Base-by-base conservation (phyloP, 2,113 vertebrate genomes). In the Heloderma charlesbogerti region DNA sequence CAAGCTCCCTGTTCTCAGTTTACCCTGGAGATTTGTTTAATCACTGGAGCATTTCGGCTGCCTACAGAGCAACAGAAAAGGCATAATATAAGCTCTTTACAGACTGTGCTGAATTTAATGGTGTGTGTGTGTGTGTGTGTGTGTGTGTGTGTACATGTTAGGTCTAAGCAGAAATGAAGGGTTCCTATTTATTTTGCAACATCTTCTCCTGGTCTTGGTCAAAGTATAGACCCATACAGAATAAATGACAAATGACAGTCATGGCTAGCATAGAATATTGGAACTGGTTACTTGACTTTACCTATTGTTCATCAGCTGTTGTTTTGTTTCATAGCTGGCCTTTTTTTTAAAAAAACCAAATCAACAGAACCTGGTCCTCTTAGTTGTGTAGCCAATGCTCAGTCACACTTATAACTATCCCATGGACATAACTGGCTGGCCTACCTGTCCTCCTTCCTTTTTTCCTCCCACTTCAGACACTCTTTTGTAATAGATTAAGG, bases 151-250 rank as follows among this genome's bases (percentile, higher is more conserved):
- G 31, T 74, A 34, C 57, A 34, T 83, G 82, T 63, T 43, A 89
- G 93, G 69, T 94, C 84, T 71, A 90, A 94, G 94, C 12, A 54
- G 48, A 90, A 89, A 92, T 95, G 94, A 96, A 67, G 43, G 6
- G 7, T 34, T 69, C 75, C 13, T 48, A 45, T 88, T 48, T 67
- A 81, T 40, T 40, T 79, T 80, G 45, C 31, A 34, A 51, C 31
- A 67, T 40, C 31, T 29, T 78, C 27, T 43, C 27, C 25, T 83
- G 51, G 51, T 25, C 18, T 54, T 18, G 43, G 45, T 88, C 45
- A 82, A 40, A 89, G 34, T 54, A 79, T 37, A 31, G 78, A 25
- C 25, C 2, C 15, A 51, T 37, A 75, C 13, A n/a, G 66, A 88
- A 4, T 29, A 51, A n/a, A 48, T 51, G 43, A 16, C 78, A 67